These are phyloP conservation scores for Corvus moneduloides DNA, from an alignment of 2,113 vertebrate genomes.

Conservation along the genomic window DNA sequence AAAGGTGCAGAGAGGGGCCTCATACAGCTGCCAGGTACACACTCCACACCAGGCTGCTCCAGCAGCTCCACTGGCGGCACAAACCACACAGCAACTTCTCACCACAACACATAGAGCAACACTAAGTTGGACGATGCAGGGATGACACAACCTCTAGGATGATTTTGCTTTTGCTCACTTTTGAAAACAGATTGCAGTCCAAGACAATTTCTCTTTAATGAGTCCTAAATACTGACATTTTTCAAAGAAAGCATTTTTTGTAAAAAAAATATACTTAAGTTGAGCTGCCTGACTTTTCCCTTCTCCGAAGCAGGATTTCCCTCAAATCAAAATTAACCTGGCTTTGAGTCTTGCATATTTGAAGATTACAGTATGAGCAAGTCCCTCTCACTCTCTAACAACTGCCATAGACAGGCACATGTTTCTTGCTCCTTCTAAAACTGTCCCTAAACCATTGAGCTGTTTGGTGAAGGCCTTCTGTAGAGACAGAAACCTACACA, in stretches of 20 bases:
- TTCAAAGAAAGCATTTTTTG: not conserved
- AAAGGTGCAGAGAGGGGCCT: not conserved
- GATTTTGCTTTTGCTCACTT: not conserved
- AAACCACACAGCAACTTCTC: not conserved
- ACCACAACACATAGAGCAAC: not conserved
- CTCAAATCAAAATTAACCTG: not conserved
- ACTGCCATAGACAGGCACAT: rapidly evolving
- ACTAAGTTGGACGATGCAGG: rapidly evolving
- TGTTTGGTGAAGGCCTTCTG: not conserved
- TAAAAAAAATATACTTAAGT: not conserved
- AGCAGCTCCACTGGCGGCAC: not conserved
- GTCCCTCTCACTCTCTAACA: not conserved
- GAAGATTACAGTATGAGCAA: not conserved
- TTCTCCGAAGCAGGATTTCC: not conserved
- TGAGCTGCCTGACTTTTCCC: not conserved
- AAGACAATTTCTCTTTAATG: not conserved
- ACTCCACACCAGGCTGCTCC: not conserved
- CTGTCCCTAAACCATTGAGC: not conserved
- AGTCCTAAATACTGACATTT: not conserved
- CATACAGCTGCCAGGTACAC: not conserved
- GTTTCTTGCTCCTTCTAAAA: not conserved
- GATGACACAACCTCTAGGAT: not conserved
- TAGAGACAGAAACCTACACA: not conserved
- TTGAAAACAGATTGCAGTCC: rapidly evolving
- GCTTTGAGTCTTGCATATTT: not conserved